Conservation (phyloP, 1,140 invertebrate genomes). For the Chionoecetes opilio region DNA sequence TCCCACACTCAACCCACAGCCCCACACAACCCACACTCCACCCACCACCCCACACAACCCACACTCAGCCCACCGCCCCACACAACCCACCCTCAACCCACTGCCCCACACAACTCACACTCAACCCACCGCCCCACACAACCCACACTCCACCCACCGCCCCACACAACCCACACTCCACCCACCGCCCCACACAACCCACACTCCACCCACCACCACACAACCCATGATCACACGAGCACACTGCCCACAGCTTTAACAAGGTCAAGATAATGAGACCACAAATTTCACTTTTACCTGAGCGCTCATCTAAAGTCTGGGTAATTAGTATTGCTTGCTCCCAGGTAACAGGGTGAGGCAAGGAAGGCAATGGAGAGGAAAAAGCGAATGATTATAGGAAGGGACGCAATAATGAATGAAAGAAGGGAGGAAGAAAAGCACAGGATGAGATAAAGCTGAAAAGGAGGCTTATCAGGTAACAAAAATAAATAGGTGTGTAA, state of each 20-base stretch:
- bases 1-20: too few species aligned
- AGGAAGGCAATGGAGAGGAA: neutral
- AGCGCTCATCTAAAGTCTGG: neutral
- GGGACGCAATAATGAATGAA: neutral
- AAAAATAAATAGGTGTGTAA: too few species aligned
- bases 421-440: neutral
- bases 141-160: neutral
- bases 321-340: constrained; percentile 18
- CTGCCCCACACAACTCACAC: too few species aligned
- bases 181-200: neutral
- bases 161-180: neutral
- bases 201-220: neutral
- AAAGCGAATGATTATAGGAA: neutral
- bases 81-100: neutral
- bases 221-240: neutral
- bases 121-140: neutral
- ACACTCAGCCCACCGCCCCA: neutral
- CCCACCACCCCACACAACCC: neutral
- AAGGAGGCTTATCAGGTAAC: neutral
- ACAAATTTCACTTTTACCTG: constrained; percentile 20
- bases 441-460: too few species aligned
- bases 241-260: neutral
- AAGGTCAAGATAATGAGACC: constrained; percentile 8
- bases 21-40: too few species aligned
- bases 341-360: neutral